These are phyloP conservation scores for Lasioglossum figueresi DNA, from an alignment of 2,888 invertebrate species.

Conservation along the genomic window DNA sequence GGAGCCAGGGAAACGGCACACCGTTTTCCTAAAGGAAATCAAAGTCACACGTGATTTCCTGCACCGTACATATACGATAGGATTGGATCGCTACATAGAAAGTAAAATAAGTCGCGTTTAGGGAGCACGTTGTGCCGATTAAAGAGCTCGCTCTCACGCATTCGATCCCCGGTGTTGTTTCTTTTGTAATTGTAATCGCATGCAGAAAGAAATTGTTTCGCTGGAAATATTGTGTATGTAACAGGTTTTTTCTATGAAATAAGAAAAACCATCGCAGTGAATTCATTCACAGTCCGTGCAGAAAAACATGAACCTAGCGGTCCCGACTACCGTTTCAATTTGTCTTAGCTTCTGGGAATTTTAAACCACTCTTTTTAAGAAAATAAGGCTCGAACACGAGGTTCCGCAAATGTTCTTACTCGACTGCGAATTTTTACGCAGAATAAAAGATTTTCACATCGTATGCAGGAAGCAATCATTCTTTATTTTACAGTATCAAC, in stretches of 20 bases:
- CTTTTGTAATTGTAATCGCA: too few species aligned
- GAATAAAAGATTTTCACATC: neutral
- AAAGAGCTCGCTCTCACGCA: too few species aligned
- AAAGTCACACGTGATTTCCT: slow-evolving; percentile 5
- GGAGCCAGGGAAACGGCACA: neutral
- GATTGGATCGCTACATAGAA: neutral
- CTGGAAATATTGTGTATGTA: too few species aligned
- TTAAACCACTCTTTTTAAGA: neutral
- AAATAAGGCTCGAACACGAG: neutral
- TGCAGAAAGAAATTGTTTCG: too few species aligned
- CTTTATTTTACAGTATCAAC: neutral
- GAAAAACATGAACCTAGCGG: neutral
- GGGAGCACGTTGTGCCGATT: too few species aligned
- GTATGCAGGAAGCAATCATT: neutral
- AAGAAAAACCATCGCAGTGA: neutral
- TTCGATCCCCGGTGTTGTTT: too few species aligned
- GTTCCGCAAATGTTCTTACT: neutral
- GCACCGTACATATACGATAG: neutral
- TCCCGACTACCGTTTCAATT: neutral
- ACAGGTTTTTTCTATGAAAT: slow-evolving; percentile 8
- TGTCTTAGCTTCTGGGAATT: neutral
- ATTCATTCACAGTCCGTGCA: neutral
- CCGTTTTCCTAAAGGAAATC: slow-evolving; percentile 3
- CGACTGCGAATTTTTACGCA: neutral
- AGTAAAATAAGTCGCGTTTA: too few species aligned